Evolutionary conservation across 2,113 vertebrate genomes (phyloP).

Genomic region (Oreochromis spilurus): DNA sequence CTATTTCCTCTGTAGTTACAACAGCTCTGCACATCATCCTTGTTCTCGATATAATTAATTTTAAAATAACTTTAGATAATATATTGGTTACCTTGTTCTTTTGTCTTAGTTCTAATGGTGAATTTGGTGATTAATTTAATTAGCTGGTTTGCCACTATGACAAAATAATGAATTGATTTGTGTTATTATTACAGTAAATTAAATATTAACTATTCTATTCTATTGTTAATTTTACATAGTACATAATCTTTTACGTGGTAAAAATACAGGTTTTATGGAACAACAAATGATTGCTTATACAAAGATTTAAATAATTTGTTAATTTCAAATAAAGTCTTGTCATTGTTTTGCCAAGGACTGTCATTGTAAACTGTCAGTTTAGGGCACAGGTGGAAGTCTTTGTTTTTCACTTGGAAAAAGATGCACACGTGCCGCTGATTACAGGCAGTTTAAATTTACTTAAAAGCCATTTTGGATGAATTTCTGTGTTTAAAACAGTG

Average conservation of each 20-base stretch:
- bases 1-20: not conserved
- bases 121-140: not conserved
- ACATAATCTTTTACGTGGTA: not conserved
- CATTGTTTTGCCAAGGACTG: not conserved
- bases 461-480: not conserved
- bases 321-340: not conserved
- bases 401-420: not conserved
- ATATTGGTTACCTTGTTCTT: not conserved
- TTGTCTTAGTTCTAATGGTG: not conserved
- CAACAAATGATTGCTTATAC: not conserved
- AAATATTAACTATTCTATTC: not conserved
- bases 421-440: not conserved
- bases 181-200: not conserved
- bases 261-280: not conserved
- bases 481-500: not conserved
- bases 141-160: not conserved
- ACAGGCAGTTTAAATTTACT: not conserved
- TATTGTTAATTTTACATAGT: not conserved
- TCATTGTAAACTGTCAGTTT: not conserved
- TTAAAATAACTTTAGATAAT: not conserved
- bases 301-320: not conserved
- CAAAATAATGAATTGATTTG: not conserved
- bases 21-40: not conserved
- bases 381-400: not conserved
- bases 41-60: not conserved